Evolutionary conservation across 2,797 vertebrate species (phyloP), one percentile per base, ranked within the genome.

Genomic region (Paedocypris micromegethes): DNA sequence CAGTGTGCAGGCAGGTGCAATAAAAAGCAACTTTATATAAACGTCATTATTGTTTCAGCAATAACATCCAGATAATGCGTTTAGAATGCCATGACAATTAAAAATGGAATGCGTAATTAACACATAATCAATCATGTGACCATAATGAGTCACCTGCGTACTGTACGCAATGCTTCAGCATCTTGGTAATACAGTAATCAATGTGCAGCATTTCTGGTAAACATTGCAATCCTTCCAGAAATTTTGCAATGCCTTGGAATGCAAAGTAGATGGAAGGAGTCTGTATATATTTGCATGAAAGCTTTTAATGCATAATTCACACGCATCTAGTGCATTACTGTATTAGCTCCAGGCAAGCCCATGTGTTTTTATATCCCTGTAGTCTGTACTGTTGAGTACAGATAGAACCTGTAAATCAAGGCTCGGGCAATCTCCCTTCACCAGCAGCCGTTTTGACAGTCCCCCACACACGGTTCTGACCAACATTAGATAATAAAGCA

Each of bases 401-500:
- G 23, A 23, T 61, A 53, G 41, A 44, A 68, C 55, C 58, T 58
- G 70, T 75, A 75, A 70, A 73, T 77, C 67, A 76, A 40, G 37
- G 49, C 57, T 50, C 63, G 70, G 50, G 53, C 68, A 55, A 74
- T 77, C 54, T 78, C 57, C 41, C 50, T 73, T 48, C 41, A 51
- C 52, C 23, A 48, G 54, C 6, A 4, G 46, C 8, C 42, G 6
- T 62, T 68, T 55, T 66, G 48, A 48, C 43, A 58, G 62, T 55
- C 46, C 55, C 55, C 48, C 64, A 40, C 60, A 59, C 42, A n/a
- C 37, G 55, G 9, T 55, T 47, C 66, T 60, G 59, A 62, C 72
- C 67, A 8, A 51, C 66, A 64, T 62, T 75, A 68, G 77, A 63
- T 52, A 62, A 75, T 72, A 73, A 73, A 71, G 55, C 45, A 47